Base-by-base conservation (phyloP, 2,888 invertebrate species). In the Endotricha flammealis region DNA sequence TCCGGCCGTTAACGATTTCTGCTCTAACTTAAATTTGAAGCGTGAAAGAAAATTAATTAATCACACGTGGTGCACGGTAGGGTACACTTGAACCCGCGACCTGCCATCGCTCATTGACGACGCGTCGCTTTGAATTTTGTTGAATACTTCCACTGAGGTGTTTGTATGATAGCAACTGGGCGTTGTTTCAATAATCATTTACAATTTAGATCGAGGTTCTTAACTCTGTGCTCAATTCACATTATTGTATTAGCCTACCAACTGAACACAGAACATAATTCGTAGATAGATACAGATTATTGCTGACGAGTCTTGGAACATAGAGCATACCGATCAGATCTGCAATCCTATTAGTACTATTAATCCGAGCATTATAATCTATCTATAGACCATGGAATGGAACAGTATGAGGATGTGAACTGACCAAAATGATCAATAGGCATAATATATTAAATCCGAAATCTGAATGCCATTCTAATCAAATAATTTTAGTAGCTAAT, bases 41-140 rank as follows among this genome's bases (percentile, higher is more conserved):
- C 72, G 73, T 76, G 72, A 80, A 81, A 82, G 80, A 82, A 80
- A 80, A 78, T 77, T 76, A 79, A 83, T 82, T 80, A 82, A 79
- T 79, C 74, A 79, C 75, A 77, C 61, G 64, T 68, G 67, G 60
- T 59, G 62, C 60, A 53, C 50, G 57, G 45, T 41, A 48, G 39
- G 36, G 50, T 38, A 42, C 42, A 53, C 47, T 48, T 48, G 45
- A 47, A 44, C 53, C 10, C 32, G 5, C 12, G 11, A 25, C 14
- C 20, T 20, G 16, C 3, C 6, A 16, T 16, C 6, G 16, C 16
- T 16, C 7, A 20, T 20, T 20, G 20, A 20, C 2, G 6, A 20
- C n/a, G n/a, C n/a, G 20, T 8, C 2, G 20, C 20, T 20, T 20
- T 3, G 20, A 6, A 20, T 20, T n/a, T 6, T 20, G 6, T 20